phyloP scores from a whole-genome alignment of 2,797 vertebrate genomes.

The Argentina silus region DNA sequence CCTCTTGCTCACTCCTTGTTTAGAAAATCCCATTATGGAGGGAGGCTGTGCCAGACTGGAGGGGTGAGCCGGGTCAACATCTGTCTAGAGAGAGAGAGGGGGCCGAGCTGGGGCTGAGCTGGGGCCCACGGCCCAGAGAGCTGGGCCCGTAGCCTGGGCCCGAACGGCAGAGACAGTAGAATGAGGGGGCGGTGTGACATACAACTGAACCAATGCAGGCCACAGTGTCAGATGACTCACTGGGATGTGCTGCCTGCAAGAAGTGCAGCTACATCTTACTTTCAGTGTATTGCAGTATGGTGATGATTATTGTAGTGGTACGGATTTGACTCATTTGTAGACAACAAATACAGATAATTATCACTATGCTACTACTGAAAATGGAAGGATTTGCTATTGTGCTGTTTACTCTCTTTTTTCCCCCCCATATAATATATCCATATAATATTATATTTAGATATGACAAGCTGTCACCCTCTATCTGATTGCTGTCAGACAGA shows the following conservation, averaged over 20 bases:
- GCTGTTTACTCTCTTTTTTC: conserved; percentile 62
- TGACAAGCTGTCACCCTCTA: conserved; percentile 72
- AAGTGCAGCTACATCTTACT: conserved; percentile 31
- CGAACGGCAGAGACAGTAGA: conserved; percentile 61
- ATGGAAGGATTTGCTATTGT: conserved; percentile 39
- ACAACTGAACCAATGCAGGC: conserved; percentile 66
- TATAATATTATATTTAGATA: conserved; percentile 61
- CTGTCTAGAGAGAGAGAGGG: conserved; percentile 68
- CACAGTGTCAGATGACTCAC: conserved; percentile 70
- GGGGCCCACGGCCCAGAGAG: conserved; percentile 39
- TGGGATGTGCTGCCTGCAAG: conserved; percentile 50
- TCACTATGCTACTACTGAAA: conserved; percentile 1
- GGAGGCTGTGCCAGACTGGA: conserved; percentile 71
- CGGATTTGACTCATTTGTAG: conserved; percentile 29
- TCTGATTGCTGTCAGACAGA: conserved; percentile 71
- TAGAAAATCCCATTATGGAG: conserved; percentile 77
- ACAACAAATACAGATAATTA: conserved; percentile 28
- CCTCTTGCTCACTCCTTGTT: conserved; percentile 72
- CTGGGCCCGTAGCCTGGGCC: conserved; percentile 54
- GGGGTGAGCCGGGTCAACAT: conserved; percentile 77
- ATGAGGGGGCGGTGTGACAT: conserved; percentile 66
- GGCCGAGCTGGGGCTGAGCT: conserved; percentile 7
- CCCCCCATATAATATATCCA: no score
- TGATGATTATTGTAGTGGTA: conserved; percentile 34
- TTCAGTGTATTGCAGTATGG: conserved; percentile 36